A percentile compares a stretch with the other conserved stretches of the same genome.
These are phyloP conservation scores for Coregonus sp. DNA, from an alignment of 2,797 vertebrate genomes.

Conservation along the genomic window DNA sequence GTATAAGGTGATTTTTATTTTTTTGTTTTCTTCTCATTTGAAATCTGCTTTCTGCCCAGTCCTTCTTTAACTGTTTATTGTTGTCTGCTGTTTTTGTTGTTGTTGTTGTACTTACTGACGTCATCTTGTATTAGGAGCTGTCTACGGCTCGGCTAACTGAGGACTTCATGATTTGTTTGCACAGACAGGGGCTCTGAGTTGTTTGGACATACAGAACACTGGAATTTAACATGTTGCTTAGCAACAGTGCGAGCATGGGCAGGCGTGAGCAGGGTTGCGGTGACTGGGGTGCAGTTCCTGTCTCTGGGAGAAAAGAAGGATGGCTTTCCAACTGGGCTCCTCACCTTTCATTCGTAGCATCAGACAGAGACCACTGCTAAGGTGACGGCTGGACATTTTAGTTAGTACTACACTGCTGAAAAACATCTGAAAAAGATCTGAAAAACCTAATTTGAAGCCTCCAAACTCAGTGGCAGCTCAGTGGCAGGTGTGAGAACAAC, in stretches of 20 bases:
- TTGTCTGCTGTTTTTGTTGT: constrained; percentile 40
- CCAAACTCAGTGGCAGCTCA: neutral
- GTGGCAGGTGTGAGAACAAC: neutral
- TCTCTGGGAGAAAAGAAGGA: constrained; percentile 47
- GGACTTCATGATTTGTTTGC: constrained; percentile 70
- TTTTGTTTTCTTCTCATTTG: constrained; percentile 22
- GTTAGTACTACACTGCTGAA: constrained; percentile 23
- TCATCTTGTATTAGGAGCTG: constrained; percentile 60
- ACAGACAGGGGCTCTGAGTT: constrained; percentile 57
- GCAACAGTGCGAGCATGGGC: constrained; percentile 70
- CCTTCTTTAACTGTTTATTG: constrained; percentile 21
- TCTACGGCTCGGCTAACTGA: constrained; percentile 68
- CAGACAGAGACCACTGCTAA: constrained; percentile 43
- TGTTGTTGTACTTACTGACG: constrained; percentile 49
- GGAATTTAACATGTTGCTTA: constrained; percentile 75
- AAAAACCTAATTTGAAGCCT: constrained; percentile 19
- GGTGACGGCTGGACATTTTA: constrained; percentile 43
- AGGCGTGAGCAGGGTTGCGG: constrained; percentile 42
- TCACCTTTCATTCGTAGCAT: constrained; percentile 72
- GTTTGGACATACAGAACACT: constrained; percentile 58
- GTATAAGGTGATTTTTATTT: constrained; percentile 22
- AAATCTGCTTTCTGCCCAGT: constrained; percentile 26
- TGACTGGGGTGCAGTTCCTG: constrained; percentile 35
- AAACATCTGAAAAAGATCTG: neutral
- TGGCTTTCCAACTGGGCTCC: constrained; percentile 41